Conservation (phyloP, 64 coral and sea anemone genomes). For the Acropora tenuis region DNA sequence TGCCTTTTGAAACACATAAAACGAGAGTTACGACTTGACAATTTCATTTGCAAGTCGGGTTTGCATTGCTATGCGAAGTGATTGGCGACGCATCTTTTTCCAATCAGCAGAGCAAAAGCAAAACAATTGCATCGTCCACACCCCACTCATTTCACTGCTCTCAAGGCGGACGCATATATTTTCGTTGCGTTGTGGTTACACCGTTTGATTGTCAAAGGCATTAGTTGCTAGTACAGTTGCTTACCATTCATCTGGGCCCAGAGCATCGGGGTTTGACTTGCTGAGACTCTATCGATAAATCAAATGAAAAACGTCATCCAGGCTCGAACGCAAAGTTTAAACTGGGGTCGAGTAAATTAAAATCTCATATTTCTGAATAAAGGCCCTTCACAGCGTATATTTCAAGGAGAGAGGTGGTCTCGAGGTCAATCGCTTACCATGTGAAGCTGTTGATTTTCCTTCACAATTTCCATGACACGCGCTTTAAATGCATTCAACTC, state of each 20-base stretch:
- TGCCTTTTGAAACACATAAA: slow-evolving; percentile 45
- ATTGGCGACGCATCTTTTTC: too few species aligned
- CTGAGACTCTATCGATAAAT: slow-evolving; percentile 27
- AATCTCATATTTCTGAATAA: background rate
- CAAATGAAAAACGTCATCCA: background rate
- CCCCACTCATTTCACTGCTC: too few species aligned
- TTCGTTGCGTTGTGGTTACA: too few species aligned
- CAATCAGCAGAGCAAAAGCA: too few species aligned
- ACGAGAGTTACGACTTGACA: background rate
- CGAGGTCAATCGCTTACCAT: slow-evolving; percentile 39
- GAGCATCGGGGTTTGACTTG: slow-evolving; percentile 54
- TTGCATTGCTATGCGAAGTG: too few species aligned
- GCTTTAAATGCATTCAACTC: slow-evolving; percentile 79
- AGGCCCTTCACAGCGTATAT: too few species aligned
- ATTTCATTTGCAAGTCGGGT: background rate
- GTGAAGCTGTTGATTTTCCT: slow-evolving; percentile 93
- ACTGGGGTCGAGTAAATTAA: background rate
- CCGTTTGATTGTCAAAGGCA: background rate
- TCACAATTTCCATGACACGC: slow-evolving; percentile 81
- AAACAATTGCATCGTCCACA: too few species aligned
- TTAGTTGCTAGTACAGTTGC: background rate
- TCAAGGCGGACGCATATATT: too few species aligned
- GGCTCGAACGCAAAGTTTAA: background rate
- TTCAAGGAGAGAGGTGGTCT: too few species aligned
- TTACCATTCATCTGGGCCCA: slow-evolving; percentile 64